A percentile compares a stretch with the other conserved stretches of the same genome.
phyloP scores from a whole-genome alignment of 2,888 invertebrate species.

The Julus scanicus region DNA sequence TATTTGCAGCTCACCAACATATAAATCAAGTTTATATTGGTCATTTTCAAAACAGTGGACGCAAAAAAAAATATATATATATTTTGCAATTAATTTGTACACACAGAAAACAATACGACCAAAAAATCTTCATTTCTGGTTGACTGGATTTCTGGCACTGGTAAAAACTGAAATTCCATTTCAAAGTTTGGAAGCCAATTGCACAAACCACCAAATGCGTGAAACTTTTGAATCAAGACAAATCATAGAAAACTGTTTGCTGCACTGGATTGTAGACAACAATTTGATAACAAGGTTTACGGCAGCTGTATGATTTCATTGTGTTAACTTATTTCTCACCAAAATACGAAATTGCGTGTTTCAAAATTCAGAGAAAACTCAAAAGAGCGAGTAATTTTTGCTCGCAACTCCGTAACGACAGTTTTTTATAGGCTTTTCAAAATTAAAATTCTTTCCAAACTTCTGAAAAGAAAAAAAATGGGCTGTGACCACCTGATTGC shows the following conservation, averaged over 20 bases:
- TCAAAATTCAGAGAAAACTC: not conserved
- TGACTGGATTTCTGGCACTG: no score
- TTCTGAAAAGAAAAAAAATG: constrained; percentile 3
- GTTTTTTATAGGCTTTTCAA: not conserved
- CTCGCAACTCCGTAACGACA: not conserved
- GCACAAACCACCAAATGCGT: no score
- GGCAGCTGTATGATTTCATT: constrained; percentile 15
- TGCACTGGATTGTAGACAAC: not conserved
- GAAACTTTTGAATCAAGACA: not conserved
- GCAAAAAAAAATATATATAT: no score
- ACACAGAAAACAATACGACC: no score
- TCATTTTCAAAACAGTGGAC: no score
- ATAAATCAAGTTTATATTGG: no score
- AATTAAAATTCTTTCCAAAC: not conserved
- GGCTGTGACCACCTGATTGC: not conserved
- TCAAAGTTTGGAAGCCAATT: no score
- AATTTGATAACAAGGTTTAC: not conserved
- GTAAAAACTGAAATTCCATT: no score
- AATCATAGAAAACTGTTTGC: no score
- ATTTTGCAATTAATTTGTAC: no score
- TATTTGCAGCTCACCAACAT: no score
- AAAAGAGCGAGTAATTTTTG: not conserved
- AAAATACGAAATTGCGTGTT: not conserved
- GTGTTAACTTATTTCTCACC: not conserved
- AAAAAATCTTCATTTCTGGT: no score